phyloP scores from a whole-genome alignment of 2,888 invertebrate genomes.

The Chloromyia formosa region DNA sequence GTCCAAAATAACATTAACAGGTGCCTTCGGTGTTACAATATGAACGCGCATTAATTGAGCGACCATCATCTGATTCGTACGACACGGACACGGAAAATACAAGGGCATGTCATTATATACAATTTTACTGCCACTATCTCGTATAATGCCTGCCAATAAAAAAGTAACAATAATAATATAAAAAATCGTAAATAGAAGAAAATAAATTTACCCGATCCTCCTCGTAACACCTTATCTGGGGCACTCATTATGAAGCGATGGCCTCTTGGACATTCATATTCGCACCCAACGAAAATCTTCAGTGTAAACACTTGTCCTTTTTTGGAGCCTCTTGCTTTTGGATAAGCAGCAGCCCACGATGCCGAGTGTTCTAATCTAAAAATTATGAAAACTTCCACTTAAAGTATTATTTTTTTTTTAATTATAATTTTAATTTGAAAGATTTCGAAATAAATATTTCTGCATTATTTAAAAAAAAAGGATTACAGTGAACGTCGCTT shows the following conservation, averaged over 20 bases:
- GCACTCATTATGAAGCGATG: slow-evolving; percentile 93
- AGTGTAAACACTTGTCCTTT: slow-evolving; percentile 70
- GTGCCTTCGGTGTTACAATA: slow-evolving; percentile 89
- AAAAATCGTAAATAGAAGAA: neutral
- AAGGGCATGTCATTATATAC: slow-evolving; percentile 89
- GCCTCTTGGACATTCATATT: slow-evolving; percentile 98
- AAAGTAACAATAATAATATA: neutral
- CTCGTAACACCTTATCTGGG: slow-evolving; percentile 83
- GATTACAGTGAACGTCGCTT: no score
- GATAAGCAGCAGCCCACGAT: slow-evolving; percentile 55
- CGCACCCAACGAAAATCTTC: slow-evolving; percentile 93
- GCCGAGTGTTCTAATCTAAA: slow-evolving; percentile 57
- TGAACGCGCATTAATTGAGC: slow-evolving; percentile 88
- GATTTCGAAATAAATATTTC: no score
- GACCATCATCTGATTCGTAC: slow-evolving; percentile 68
- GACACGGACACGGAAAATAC: slow-evolving; percentile 86
- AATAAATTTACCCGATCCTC: slow-evolving; percentile 67
- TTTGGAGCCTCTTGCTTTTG: slow-evolving; percentile 60
- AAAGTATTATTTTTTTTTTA: neutral
- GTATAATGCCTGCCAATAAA: slow-evolving; percentile 68
- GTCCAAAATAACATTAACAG: slow-evolving; percentile 86
- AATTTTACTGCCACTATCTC: slow-evolving; percentile 86
- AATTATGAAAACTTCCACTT: neutral
- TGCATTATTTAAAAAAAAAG: no score
- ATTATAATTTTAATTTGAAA: no score